A percentile compares a stretch with the other conserved stretches of the same genome.
phyloP scores from a whole-genome alignment of 2,113 vertebrate genomes.

The Cyanistes caeruleus region DNA sequence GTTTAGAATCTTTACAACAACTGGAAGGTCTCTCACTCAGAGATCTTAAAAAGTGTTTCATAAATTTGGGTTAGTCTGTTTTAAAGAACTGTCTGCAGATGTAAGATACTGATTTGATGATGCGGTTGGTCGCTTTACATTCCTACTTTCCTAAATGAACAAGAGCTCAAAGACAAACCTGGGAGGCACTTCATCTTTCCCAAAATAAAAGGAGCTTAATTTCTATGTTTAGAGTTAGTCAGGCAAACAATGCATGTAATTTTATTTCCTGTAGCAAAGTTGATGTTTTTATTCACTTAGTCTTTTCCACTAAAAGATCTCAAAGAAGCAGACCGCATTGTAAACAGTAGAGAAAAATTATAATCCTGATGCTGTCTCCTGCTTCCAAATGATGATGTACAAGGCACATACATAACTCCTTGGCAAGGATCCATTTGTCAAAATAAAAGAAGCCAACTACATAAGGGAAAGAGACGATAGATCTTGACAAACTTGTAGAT shows the following conservation, averaged over 20 bases:
- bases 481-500: constrained; percentile 26
- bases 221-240: background rate
- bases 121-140: background rate
- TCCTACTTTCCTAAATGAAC: background rate
- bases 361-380: background rate
- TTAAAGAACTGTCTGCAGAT: background rate
- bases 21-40: background rate
- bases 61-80: background rate
- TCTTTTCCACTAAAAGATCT: constrained; percentile 11
- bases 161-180: background rate
- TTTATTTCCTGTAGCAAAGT: background rate
- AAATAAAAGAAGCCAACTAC: constrained; percentile 16
- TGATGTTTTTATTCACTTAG: background rate
- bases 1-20: background rate
- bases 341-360: constrained; percentile 51
- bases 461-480: background rate
- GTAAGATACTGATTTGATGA: background rate
- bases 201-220: background rate
- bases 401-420: background rate
- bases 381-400: constrained; percentile 25
- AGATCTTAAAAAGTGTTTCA: background rate
- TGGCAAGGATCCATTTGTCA: constrained; percentile 26
- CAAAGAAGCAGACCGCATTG: background rate
- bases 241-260: background rate
- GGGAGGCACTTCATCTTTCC: background rate